These are phyloP conservation scores for Amphiduros pacificus DNA, from an alignment of 2,888 invertebrate genomes.

Conservation along the genomic window DNA sequence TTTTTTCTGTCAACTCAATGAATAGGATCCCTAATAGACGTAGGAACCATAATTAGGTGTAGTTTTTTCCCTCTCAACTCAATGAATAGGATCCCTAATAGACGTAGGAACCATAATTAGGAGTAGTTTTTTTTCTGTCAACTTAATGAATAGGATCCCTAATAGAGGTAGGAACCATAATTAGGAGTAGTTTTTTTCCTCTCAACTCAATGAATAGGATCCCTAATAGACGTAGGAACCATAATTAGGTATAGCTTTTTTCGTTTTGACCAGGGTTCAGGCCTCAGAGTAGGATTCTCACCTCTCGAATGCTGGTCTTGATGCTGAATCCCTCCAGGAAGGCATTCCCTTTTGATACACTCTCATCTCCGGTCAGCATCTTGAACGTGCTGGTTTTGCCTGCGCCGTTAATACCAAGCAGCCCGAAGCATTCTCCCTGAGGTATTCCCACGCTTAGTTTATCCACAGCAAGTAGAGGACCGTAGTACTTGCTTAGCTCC, in stretches of 20 bases:
- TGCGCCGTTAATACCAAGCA: slow-evolving; percentile 72
- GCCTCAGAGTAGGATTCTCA: slow-evolving; percentile 10
- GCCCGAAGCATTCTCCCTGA: slow-evolving; percentile 74
- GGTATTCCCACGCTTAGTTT: slow-evolving; percentile 70
- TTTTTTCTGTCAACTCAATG: no score
- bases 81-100: no score
- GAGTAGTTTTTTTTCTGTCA: no score
- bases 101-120: no score
- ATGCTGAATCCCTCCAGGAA: slow-evolving; percentile 62
- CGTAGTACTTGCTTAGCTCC: slow-evolving; percentile 73
- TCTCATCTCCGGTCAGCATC: slow-evolving; percentile 65
- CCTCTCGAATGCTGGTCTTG: slow-evolving; percentile 36
- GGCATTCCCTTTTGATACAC: slow-evolving; percentile 63
- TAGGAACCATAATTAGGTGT: no score
- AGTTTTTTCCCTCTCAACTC: no score
- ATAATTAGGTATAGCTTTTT: no score
- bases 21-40: no score
- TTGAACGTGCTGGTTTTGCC: slow-evolving; percentile 74
- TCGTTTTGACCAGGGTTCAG: no score
- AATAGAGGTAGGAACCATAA: no score
- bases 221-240: no score
- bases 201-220: slow-evolving; percentile 68
- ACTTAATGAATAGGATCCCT: no score
- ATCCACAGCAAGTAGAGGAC: slow-evolving; percentile 76
- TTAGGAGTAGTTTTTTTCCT: slow-evolving; percentile 69